These are phyloP conservation scores for Phortica magna DNA, from an alignment of 2,888 invertebrate genomes.

Conservation along the genomic window DNA sequence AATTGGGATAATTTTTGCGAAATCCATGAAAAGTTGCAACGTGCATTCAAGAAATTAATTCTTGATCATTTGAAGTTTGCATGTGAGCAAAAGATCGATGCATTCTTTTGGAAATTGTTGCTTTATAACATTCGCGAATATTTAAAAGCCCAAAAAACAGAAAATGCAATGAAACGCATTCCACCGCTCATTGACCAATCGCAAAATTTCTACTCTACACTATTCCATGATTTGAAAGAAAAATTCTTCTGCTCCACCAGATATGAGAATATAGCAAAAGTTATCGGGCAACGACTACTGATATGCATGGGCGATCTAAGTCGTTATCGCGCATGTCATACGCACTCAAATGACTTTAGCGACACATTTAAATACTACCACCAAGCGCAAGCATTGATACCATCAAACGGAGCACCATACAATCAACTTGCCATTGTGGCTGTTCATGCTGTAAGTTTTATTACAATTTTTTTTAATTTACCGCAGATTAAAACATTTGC, in stretches of 20 bases:
- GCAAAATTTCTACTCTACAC: constrained; percentile 86
- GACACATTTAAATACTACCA: constrained; percentile 91
- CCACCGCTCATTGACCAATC: constrained; percentile 85
- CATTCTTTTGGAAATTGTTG: constrained; percentile 93
- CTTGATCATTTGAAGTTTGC: constrained; percentile 91
- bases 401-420: constrained; percentile 96
- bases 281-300: constrained; percentile 92
- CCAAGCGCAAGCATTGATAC: constrained; percentile 95
- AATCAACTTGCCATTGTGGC: constrained; percentile 96
- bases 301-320: constrained; percentile 95
- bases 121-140: constrained; percentile 93
- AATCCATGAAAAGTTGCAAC: constrained; percentile 82
- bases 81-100: constrained; percentile 91
- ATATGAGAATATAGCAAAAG: constrained; percentile 86
- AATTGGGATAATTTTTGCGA: constrained; percentile 84
- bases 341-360: constrained; percentile 64
- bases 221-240: constrained; percentile 86
- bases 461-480: background rate
- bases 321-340: constrained; percentile 88
- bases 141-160: constrained; percentile 83
- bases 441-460: constrained; percentile 79
- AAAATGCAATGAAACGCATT: constrained; percentile 83
- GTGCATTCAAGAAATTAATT: constrained; percentile 83
- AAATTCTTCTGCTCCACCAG: constrained; percentile 81
- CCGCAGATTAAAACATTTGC: background rate